Evolutionary conservation across 1,140 invertebrate genomes (phyloP).

Genomic region (Coenobita brevimanus): DNA sequence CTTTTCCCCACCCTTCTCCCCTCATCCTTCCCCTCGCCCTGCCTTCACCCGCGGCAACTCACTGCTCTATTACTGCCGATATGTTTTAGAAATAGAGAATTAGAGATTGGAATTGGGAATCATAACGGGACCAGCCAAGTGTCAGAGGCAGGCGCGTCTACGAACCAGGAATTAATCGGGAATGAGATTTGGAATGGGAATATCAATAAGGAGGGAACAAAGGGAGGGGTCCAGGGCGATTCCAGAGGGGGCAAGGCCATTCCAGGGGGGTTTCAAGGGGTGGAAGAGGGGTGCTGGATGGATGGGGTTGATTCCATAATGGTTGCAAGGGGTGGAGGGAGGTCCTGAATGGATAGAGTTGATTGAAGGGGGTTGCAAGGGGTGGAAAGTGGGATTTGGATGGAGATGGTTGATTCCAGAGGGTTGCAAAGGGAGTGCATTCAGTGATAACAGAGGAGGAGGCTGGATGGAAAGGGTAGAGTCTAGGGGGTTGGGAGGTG

Average conservation of each 20-base stretch:
- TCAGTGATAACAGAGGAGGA: no score
- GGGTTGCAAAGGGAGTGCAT: no score
- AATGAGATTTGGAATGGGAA: slow-evolving; percentile 66
- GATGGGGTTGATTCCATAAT: background rate
- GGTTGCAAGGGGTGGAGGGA: no score
- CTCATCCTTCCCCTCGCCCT: background rate
- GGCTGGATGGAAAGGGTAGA: no score
- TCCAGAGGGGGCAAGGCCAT: background rate
- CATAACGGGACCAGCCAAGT: slow-evolving; percentile 62
- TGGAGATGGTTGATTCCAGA: no score
- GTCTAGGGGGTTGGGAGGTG: no score
- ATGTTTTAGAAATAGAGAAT: slow-evolving; percentile 66
- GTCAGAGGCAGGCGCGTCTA: slow-evolving; percentile 62
- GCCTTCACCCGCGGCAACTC: slow-evolving; percentile 13
- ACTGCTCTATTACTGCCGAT: slow-evolving; percentile 63
- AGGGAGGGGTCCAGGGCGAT: background rate
- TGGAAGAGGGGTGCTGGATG: no score
- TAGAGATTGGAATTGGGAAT: slow-evolving; percentile 66
- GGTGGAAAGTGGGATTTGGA: no score
- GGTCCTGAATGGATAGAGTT: no score
- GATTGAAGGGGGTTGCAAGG: no score
- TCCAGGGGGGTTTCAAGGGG: background rate
- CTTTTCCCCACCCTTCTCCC: slow-evolving; percentile 29
- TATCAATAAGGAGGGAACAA: slow-evolving; percentile 63
- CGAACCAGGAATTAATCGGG: slow-evolving; percentile 64